Evolutionary conservation across 2,888 invertebrate species (phyloP), one percentile per base, ranked within the genome.

Genomic region (Eudasyphora cyanicolor): DNA sequence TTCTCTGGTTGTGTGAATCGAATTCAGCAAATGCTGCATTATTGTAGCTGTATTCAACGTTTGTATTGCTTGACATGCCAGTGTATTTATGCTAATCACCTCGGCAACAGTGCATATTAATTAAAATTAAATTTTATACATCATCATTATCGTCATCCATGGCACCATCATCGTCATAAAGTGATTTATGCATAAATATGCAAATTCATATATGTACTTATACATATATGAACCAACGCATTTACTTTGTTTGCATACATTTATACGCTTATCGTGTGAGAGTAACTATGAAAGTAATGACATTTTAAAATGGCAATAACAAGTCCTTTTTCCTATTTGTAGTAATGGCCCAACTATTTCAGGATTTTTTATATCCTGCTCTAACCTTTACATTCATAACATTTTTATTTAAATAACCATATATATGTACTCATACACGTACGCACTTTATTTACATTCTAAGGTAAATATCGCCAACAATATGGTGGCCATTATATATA

Each of bases 61-160:
- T 2, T n/a, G 32, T 54, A 32, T 7, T 45, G 45, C 64, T 19
- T 76, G 60, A 70, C 27, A 6, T 32, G 24, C 35, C 5, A 67
- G 38, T 75, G 73, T 57, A 74, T 77, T 80, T 83, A 83, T 83
- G 83, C 83, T 77, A 83, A 83, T 83, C 83, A 80, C 80, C 57
- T 75, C 54, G 35, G 62, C 27, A 70, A 70, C 62, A 80, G 74
- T 80, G 77, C 77, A 80, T 79, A 83, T 83, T 83, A 83, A 83
- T 83, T 83, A 83, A 83, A 83, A 83, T 79, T 83, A 83, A 80
- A 83, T 83, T 77, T 74, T 77, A 80, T 79, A 64, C 80, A 79
- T 75, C 79, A 82, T 79, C 79, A 45, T 45, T 2, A n/a, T n/a
- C n/a, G 6, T 45, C 14, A 6, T n/a, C n/a, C n/a, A n/a, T n/a